These are phyloP conservation scores for Heteromyza rotundicornis DNA, from an alignment of 2,888 invertebrate species.

Conservation along the genomic window DNA sequence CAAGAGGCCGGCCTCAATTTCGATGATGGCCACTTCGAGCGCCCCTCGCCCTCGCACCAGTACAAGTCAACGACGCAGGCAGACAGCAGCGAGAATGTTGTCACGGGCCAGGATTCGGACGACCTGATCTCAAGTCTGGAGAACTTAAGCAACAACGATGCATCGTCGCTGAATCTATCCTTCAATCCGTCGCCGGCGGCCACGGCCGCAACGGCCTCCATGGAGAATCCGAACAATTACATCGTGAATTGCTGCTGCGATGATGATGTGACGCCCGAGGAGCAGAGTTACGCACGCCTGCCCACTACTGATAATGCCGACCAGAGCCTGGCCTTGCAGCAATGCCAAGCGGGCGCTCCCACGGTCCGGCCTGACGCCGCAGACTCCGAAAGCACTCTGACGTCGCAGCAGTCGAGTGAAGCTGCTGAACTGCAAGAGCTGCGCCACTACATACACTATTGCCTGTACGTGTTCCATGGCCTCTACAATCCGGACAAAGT, in stretches of 20 bases:
- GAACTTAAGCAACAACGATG: conserved; percentile 58
- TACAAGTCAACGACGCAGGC: conserved; percentile 42
- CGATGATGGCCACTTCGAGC: conserved; percentile 35
- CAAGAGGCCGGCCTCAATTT: conserved; percentile 54
- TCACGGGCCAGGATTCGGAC: conserved; percentile 56
- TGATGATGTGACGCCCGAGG: conserved; percentile 53
- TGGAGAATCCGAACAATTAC: conserved; percentile 25
- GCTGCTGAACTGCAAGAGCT: conserved; percentile 38
- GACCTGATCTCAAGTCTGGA: conserved; percentile 59
- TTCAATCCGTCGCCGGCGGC: conserved; percentile 35
- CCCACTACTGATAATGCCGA: conserved; percentile 41
- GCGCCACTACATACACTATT: conserved; percentile 62
- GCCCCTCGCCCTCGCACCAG: conserved; percentile 35
- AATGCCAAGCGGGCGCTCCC: conserved; percentile 5
- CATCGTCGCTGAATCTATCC: conserved; percentile 47
- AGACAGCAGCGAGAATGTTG: conserved; percentile 39
- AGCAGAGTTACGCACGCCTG: conserved; percentile 56
- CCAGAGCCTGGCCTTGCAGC: conserved; percentile 21
- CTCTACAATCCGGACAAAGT: conserved; percentile 61
- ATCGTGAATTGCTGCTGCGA: conserved; percentile 42
- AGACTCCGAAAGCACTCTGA: conserved; percentile 35
- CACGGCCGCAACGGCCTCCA: conserved; percentile 14
- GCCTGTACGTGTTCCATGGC: conserved; percentile 62
- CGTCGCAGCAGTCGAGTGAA: conserved; percentile 7
- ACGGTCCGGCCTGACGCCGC: neutral